Base-by-base conservation (phyloP, 2,888 invertebrate species). In the Aphidoletes aphidimyza region DNA sequence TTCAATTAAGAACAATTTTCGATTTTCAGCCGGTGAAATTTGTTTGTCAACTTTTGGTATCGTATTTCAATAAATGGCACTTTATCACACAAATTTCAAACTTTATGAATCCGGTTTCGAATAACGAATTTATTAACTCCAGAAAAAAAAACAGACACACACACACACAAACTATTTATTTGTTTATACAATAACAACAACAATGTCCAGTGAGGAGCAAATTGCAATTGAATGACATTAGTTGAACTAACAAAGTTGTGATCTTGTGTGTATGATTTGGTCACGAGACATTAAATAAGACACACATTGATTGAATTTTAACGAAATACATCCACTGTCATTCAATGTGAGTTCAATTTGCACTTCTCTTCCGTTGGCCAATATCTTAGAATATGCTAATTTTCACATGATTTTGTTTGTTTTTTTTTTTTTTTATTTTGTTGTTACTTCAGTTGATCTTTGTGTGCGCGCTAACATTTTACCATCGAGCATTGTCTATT, bases 221-320 rank as follows among this genome's bases (percentile, higher is more conserved):
- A n/a, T n/a, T n/a, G n/a, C n/a, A n/a, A n/a, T n/a, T 11, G n/a
- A 14, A 30, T 30, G 22, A 30, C 2, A 14, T 69, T 14, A 30
- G 34, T 69, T 69, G n/a, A 69, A 69, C 26, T 54, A 26, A 6
- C 2, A 69, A 69, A 30, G n/a, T n/a, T 69, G 34, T 34, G 69
- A 54, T 54, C 3, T 34, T 54, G 22, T 47, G 14, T 30, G 30
- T 69, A 30, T 69, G 69, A 14, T 17, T 30, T 54, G 69, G n/a
- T 69, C 69, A 69, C 69, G 69, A 69, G 69, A 69, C 69, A 30
- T 69, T 30, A 69, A 69, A 30, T 30, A 69, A 69, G 34, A n/a
- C n/a, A n/a, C 69, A 54, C 54, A 22, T 3, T n/a, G 3, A 22
- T 54, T 54, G n/a, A 11, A 30, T 5, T 69, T 5, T 30, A 30